Conservation (phyloP, 1,140 invertebrate genomes). For the Scaptomyza graminum region DNA sequence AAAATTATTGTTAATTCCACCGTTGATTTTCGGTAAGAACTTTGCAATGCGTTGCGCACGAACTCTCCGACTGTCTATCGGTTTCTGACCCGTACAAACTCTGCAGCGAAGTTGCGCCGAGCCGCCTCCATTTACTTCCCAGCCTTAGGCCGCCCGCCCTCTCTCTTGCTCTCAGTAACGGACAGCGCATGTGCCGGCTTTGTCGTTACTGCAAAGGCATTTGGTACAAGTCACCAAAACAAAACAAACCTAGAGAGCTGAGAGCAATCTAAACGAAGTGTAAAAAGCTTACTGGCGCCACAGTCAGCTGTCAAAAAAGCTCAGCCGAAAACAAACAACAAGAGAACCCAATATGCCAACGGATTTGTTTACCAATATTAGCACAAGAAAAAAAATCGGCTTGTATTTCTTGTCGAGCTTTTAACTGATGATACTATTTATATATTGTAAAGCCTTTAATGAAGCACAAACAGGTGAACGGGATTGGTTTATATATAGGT, state of each 20-base stretch:
- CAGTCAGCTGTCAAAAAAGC: constrained; percentile 63
- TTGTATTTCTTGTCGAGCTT: constrained; percentile 36
- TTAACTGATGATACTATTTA: background rate
- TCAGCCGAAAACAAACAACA: constrained; percentile 14
- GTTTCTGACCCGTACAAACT: constrained; percentile 67
- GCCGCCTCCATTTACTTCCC: constrained; percentile 43
- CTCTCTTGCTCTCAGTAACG: constrained; percentile 8
- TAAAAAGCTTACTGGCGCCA: constrained; percentile 50
- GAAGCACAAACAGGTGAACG: background rate
- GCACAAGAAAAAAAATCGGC: constrained; percentile 6
- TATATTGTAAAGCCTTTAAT: constrained; percentile 6
- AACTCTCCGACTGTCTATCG: constrained; percentile 70
- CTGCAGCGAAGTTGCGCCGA: constrained; percentile 71
- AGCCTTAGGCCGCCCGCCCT: constrained; percentile 19
- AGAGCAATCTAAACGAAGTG: background rate
- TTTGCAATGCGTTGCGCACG: constrained; percentile 49
- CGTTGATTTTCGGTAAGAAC: constrained; percentile 27
- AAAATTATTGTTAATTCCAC: constrained; percentile 11
- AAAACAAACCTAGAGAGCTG: constrained; percentile 62
- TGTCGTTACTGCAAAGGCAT: constrained; percentile 54
- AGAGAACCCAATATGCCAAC: constrained; percentile 13
- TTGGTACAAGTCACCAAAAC: constrained; percentile 42
- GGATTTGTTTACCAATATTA: constrained; percentile 63
- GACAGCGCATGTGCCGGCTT: constrained; percentile 58
- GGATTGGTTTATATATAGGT: constrained; percentile 65